These are phyloP conservation scores for Lithobates pipiens DNA, from an alignment of 2,797 vertebrate genomes.

Conservation along the genomic window DNA sequence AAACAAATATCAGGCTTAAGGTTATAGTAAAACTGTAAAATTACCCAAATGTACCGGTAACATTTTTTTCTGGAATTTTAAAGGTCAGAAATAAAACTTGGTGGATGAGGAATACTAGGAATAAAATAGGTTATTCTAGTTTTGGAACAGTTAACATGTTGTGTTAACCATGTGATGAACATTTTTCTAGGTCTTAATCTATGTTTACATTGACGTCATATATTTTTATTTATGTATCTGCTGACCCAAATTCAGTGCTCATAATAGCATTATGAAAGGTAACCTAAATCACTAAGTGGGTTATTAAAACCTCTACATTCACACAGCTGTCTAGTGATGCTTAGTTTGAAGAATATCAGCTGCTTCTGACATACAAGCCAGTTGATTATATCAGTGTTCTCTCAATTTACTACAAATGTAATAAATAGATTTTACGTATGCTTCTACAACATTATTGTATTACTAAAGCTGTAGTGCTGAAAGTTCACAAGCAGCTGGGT, in stretches of 20 bases:
- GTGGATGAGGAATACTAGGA: neutral
- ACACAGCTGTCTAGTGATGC: neutral
- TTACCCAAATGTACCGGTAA: neutral
- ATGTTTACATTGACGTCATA: neutral
- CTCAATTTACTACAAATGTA: too few species aligned
- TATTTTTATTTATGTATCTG: constrained; percentile 23
- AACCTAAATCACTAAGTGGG: constrained; percentile 7
- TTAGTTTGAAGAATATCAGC: neutral
- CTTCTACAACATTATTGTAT: neutral
- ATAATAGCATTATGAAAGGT: constrained; percentile 6
- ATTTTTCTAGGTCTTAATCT: neutral
- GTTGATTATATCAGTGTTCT: neutral
- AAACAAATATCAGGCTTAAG: neutral
- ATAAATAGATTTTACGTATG: too few species aligned
- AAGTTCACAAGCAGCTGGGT: too few species aligned
- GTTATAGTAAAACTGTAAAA: neutral
- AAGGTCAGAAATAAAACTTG: neutral
- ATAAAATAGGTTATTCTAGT: neutral
- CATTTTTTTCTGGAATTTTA: neutral
- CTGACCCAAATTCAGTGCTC: constrained; percentile 5
- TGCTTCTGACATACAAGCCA: neutral
- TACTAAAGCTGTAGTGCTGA: neutral
- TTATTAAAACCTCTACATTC: constrained; percentile 2
- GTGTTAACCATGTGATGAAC: neutral
- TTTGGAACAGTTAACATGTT: neutral